Percentiles rank a stretch among this genome's conserved stretches.
These are phyloP conservation scores for Drosophila recens DNA, from an alignment of 2,888 invertebrate species.

Conservation along the genomic window DNA sequence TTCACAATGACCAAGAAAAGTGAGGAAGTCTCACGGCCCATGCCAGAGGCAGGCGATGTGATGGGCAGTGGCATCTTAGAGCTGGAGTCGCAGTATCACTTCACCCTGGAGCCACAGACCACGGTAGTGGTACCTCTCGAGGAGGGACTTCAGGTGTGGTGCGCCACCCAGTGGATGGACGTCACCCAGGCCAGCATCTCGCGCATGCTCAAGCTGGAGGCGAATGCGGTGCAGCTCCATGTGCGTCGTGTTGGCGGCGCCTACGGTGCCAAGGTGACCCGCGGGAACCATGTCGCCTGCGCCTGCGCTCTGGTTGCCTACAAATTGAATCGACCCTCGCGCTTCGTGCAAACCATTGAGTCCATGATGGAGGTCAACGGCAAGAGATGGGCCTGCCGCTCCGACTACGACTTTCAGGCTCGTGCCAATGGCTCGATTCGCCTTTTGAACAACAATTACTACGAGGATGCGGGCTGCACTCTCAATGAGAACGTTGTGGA, in stretches of 20 bases:
- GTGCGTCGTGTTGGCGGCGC: constrained; percentile 92
- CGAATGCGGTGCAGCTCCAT: constrained; percentile 89
- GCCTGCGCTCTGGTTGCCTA: constrained; percentile 90
- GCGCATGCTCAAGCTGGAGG: constrained; percentile 84
- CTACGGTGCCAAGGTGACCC: constrained; percentile 91
- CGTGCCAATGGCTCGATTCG: constrained; percentile 89
- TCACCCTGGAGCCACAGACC: constrained; percentile 90
- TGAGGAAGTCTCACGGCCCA: constrained; percentile 6
- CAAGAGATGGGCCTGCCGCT: constrained; percentile 87
- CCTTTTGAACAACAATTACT: constrained; percentile 87
- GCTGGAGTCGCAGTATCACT: constrained; percentile 90
- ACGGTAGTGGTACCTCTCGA: constrained; percentile 89
- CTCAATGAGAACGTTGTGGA: constrained; percentile 86
- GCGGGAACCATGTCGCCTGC: constrained; percentile 87
- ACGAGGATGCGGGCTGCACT: constrained; percentile 87
- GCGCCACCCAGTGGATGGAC: constrained; percentile 89
- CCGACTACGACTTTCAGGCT: constrained; percentile 89
- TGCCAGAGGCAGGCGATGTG: constrained; percentile 53
- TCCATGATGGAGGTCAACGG: constrained; percentile 90
- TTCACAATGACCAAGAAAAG: constrained; percentile 30
- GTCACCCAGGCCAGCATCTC: constrained; percentile 87
- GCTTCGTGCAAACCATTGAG: constrained; percentile 90
- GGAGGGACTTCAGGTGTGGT: constrained; percentile 89
- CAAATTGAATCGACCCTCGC: constrained; percentile 87
- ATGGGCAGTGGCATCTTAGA: constrained; percentile 86